These are phyloP conservation scores for Anodontia alba DNA, from an alignment of 2,888 invertebrate genomes.

Conservation along the genomic window DNA sequence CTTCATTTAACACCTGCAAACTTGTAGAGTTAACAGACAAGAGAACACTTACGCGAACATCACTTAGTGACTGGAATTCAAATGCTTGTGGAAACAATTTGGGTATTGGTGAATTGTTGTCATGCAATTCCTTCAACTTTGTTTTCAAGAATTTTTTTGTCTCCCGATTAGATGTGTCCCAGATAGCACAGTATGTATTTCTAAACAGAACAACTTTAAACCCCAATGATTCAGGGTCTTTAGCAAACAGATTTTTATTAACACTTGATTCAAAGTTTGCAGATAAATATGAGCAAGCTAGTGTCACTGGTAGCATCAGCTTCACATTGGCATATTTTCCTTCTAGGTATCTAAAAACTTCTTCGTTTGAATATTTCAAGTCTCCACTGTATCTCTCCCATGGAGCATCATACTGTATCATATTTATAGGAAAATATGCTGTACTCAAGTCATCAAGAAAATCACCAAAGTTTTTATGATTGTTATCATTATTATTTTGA, in stretches of 20 bases:
- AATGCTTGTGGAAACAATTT: slow-evolving; percentile 53
- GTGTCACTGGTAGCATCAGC: slow-evolving; percentile 60
- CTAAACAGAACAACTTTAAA: slow-evolving; percentile 87
- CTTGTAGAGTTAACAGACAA: slow-evolving; percentile 73
- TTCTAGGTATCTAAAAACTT: slow-evolving; percentile 38
- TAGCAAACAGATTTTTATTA: slow-evolving; percentile 80
- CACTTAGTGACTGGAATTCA: slow-evolving; percentile 49
- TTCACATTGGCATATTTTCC: slow-evolving; percentile 55
- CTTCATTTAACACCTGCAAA: slow-evolving; percentile 43
- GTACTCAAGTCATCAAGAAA: slow-evolving; percentile 63
- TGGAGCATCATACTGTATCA: slow-evolving; percentile 90
- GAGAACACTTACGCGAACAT: slow-evolving; percentile 34
- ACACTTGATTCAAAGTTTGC: slow-evolving; percentile 92
- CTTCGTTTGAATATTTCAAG: slow-evolving; percentile 84
- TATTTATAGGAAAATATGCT: slow-evolving; percentile 65
- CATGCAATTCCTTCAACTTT: slow-evolving; percentile 41
- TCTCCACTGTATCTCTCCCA: slow-evolving; percentile 96
- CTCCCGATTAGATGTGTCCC: slow-evolving; percentile 92
- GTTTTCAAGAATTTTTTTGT: slow-evolving; percentile 47
- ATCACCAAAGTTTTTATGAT: slow-evolving; percentile 40
- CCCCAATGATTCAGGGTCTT: slow-evolving; percentile 54
- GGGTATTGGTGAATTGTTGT: slow-evolving; percentile 34
- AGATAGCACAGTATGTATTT: slow-evolving; percentile 90
- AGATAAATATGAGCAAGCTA: slow-evolving; percentile 64
- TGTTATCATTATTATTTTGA: slow-evolving; percentile 38